Percentiles rank a stretch among this genome's conserved stretches.
These are phyloP conservation scores for Trachymyrmex septentrionalis DNA, from an alignment of 1,140 invertebrate species.

Conservation along the genomic window DNA sequence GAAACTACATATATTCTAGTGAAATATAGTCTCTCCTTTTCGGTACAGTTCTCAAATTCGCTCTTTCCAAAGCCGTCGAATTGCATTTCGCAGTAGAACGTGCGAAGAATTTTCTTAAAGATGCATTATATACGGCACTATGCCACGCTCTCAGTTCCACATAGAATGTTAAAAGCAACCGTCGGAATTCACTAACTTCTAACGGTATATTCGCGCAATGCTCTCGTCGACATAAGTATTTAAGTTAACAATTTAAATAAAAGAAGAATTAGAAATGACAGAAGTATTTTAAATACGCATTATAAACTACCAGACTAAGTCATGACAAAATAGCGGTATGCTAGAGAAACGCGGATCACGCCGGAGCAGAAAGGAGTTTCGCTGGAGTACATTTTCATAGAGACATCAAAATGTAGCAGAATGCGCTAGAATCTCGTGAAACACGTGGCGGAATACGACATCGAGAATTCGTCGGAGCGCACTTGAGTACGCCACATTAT, in stretches of 20 bases:
- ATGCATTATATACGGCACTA: conserved; percentile 51
- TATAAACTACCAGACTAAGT: neutral
- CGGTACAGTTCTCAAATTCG: neutral
- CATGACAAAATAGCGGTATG: neutral
- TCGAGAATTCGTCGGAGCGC: neutral
- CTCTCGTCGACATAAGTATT: neutral
- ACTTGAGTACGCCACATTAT: conserved; percentile 1
- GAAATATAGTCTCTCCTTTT: neutral
- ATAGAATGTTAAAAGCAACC: conserved; percentile 55
- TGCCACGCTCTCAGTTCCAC: conserved; percentile 2
- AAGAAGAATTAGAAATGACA: neutral
- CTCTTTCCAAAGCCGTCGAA: conserved; percentile 18
- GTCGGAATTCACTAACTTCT: conserved; percentile 45
- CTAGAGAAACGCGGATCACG: neutral
- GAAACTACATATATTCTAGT: neutral
- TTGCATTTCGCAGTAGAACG: conserved; percentile 55
- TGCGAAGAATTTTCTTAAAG: conserved; percentile 56
- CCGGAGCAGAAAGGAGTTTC: conserved; percentile 1
- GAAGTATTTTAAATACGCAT: neutral
- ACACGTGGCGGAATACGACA: neutral
- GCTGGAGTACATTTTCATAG: neutral
- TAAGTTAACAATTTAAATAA: conserved; percentile 16
- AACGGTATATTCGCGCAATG: conserved; percentile 20
- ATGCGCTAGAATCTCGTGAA: neutral
- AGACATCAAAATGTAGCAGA: neutral